Evolutionary conservation across 2,797 vertebrate genomes (phyloP), one percentile per base, ranked within the genome.

Genomic region (Macrochelys suwanniensis): DNA sequence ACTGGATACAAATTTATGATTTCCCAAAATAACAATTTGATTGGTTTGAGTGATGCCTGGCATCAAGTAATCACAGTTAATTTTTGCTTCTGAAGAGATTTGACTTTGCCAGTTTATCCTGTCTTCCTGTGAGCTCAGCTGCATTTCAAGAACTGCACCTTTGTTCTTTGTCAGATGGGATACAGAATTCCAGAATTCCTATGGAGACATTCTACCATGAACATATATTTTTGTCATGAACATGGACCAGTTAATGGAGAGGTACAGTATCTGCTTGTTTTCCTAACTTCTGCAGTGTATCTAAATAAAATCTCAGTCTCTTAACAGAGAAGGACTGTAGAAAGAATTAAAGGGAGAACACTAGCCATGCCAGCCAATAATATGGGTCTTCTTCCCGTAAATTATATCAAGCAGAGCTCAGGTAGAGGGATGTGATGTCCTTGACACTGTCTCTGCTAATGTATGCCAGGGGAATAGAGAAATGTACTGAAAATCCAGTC

Each of bases 11-110:
- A 98, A 98, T 98, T 98, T 98, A 98, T 98, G 97, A 98, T 98
- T 98, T 98, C 98, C 98, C 94, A 98, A 98, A 98, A 98, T 98
- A 98, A 98, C 98, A 98, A 93, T 98, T 98, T 98, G 98, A 98
- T 98, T 98, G 98, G 98, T 98, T 98, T 98, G 98, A 98, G 97
- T 98, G 98, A 98, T 98, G 98, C 97, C 98, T 98, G 98, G 97
- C 97, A 98, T 98, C 97, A 98, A 98, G 98, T 98, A 98, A 98
- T 98, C 98, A 98, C 96, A 95, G 97, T 96, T 98, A 98, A 98
- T 98, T 98, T 97, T 98, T 98, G 92, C 96, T 97, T 97, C 96
- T 98, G 97, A 98, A 98, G 97, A 91, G 84, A 98, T 98, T 97
- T 98, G 95, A 98, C 97, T 98, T 98, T 98, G 95, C 95, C 95